Conservation (phyloP, 2,797 vertebrate species). For the Onychomys leucogaster region DNA sequence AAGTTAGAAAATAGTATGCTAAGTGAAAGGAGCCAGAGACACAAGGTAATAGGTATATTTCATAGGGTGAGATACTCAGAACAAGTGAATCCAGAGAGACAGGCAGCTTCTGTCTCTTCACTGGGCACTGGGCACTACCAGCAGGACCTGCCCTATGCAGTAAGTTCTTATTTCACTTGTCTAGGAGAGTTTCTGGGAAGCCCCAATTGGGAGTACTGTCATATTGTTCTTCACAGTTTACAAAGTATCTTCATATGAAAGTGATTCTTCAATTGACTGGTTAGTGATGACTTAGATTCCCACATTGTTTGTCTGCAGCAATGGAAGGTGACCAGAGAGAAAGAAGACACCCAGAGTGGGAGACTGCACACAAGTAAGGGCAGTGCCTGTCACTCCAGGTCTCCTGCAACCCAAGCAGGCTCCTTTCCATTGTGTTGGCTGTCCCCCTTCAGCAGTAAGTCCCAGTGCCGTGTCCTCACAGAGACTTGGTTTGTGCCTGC, state of each 20-base stretch:
- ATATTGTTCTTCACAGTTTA: not conserved
- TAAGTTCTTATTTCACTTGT: constrained; percentile 10
- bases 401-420: not conserved
- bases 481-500: not conserved
- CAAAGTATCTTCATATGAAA: constrained; percentile 3
- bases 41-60: not conserved
- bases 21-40: not conserved
- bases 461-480: not conserved
- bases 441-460: not conserved
- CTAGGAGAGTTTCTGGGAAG: not conserved
- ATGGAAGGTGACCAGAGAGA: not conserved
- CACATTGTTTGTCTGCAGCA: not conserved
- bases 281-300: not conserved
- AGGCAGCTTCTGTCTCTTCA: not conserved
- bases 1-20: not conserved
- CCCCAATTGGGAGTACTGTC: not conserved
- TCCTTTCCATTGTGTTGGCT: not conserved
- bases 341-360: not conserved
- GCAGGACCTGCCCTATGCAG: not conserved
- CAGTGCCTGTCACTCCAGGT: not conserved
- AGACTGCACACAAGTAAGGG: not conserved
- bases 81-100: not conserved
- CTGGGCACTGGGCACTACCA: not conserved
- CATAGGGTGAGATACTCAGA: not conserved
- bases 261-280: not conserved